Percentiles rank a stretch among this genome's conserved stretches.
These are phyloP conservation scores for Plebejus argus DNA, from an alignment of 2,888 invertebrate species.

Conservation along the genomic window DNA sequence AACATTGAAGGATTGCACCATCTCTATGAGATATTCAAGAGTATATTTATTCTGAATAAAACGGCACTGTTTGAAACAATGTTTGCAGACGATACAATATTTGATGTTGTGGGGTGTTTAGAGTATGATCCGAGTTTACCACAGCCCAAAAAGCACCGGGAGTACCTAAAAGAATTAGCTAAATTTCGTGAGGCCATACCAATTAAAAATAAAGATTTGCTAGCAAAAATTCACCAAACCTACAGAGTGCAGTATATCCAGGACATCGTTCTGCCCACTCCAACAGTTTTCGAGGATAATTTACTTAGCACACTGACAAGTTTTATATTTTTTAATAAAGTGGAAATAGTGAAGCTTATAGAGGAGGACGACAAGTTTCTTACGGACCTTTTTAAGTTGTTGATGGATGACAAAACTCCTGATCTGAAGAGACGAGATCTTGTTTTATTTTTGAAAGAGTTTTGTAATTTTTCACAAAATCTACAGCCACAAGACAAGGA, in stretches of 20 bases:
- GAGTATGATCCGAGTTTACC: constrained; percentile 97
- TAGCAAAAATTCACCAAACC: constrained; percentile 99
- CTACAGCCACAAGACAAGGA: constrained; percentile 98
- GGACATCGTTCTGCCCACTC: constrained; percentile 99
- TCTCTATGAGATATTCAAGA: constrained; percentile 98
- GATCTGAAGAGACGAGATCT: constrained; percentile 94
- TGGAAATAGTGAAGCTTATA: constrained; percentile 98
- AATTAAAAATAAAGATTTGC: constrained; percentile 95
- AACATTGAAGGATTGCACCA: constrained; percentile 96
- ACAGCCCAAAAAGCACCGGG: constrained; percentile 95
- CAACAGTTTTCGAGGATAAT: constrained; percentile 99
- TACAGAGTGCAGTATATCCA: constrained; percentile 99
- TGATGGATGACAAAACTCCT: constrained; percentile 93
- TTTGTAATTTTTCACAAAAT: constrained; percentile 99
- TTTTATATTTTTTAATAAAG: constrained; percentile 99
- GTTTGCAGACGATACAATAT: constrained; percentile 98
- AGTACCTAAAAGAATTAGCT: constrained; percentile 95
- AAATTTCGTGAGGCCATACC: constrained; percentile 96
- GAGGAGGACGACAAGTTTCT: constrained; percentile 99
- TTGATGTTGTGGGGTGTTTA: constrained; percentile 98
- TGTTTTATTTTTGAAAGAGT: constrained; percentile 98
- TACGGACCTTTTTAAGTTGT: constrained; percentile 94
- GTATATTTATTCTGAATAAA: constrained; percentile 98
- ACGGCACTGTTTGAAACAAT: constrained; percentile 98
- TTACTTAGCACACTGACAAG: constrained; percentile 98